These are phyloP conservation scores for Alentia gelatinosa DNA, from an alignment of 2,888 invertebrate species.

Conservation along the genomic window DNA sequence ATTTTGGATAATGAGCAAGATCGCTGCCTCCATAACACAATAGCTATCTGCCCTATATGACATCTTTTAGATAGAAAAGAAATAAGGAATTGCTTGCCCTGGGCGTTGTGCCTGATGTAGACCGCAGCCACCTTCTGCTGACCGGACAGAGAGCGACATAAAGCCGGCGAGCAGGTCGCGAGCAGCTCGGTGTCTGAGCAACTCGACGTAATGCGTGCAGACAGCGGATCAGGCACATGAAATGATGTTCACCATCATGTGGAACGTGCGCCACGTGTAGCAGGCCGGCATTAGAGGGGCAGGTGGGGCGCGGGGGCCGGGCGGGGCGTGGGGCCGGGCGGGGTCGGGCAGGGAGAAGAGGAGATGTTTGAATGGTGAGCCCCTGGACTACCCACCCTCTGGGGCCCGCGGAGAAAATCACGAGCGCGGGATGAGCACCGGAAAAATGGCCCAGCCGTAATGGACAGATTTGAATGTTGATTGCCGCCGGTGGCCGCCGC, in stretches of 20 bases:
- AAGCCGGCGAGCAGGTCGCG: too few species aligned
- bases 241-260: background rate
- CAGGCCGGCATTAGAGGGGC: background rate
- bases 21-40: too few species aligned
- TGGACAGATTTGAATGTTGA: conserved; percentile 19
- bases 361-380: background rate
- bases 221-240: background rate
- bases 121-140: too few species aligned
- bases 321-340: background rate
- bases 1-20: too few species aligned
- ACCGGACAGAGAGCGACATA: too few species aligned
- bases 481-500: background rate
- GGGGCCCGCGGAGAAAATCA: background rate
- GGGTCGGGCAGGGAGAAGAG: background rate
- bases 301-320: background rate
- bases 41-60: too few species aligned
- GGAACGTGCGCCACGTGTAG: background rate
- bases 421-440: background rate
- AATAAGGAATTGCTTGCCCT: too few species aligned
- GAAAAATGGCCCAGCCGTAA: background rate
- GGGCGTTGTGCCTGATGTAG: too few species aligned
- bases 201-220: background rate
- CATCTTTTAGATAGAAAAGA: too few species aligned
- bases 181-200: background rate
- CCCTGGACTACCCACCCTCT: background rate